A percentile compares a stretch with the other conserved stretches of the same genome.
Conservation (phyloP, 2,113 vertebrate genomes). For the Apodemus sylvaticus region DNA sequence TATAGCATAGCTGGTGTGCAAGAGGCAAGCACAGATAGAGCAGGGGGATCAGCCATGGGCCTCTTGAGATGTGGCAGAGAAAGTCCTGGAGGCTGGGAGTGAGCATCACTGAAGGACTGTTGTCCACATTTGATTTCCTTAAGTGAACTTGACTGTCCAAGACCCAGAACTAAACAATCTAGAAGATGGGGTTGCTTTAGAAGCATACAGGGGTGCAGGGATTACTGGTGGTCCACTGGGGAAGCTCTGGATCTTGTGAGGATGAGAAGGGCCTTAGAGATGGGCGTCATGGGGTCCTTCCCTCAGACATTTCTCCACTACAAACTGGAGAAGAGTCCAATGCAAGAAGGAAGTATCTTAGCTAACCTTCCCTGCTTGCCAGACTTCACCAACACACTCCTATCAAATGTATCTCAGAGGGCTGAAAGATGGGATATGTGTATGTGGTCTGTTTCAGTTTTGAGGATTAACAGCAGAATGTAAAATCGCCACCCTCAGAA, state of each 20-base stretch:
- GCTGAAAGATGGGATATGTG: rapidly evolving
- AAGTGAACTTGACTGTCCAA: not conserved
- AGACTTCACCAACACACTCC: not conserved
- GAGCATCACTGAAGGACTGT: rapidly evolving
- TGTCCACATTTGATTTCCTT: not conserved
- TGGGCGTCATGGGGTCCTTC: rapidly evolving
- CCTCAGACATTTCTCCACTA: too few relatives aligned
- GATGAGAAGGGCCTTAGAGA: not conserved
- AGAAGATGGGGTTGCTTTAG: not conserved
- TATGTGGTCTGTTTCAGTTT: not conserved
- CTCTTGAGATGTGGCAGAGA: too few relatives aligned
- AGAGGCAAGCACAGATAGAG: rapidly evolving
- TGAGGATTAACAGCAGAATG: not conserved
- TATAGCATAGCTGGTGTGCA: not conserved
- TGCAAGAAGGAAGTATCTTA: not conserved
- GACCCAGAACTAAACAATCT: too few relatives aligned
- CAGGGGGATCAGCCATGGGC: not conserved
- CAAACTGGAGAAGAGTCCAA: not conserved
- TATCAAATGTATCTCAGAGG: rapidly evolving
- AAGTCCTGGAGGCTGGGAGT: rapidly evolving
- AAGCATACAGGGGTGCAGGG: rapidly evolving
- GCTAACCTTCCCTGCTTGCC: rapidly evolving
- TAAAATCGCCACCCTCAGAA: not conserved
- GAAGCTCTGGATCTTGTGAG: rapidly evolving
- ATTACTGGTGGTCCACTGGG: rapidly evolving